phyloP scores from a whole-genome alignment of 2,797 vertebrate genomes.

The Bradypodion pumilum region DNA sequence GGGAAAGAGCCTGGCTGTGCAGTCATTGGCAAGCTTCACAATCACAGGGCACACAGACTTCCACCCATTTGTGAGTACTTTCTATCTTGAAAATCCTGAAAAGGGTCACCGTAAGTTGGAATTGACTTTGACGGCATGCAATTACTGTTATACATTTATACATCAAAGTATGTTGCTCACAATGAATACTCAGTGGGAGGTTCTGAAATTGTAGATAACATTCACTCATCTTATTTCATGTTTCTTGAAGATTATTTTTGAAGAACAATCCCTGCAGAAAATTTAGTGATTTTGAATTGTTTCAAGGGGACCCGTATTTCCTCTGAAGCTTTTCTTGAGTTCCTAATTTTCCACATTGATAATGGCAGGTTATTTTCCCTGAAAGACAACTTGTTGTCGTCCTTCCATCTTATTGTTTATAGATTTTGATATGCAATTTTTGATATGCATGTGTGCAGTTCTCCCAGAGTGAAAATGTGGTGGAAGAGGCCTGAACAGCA shows the following conservation, averaged over 20 bases:
- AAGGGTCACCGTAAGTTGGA: no score
- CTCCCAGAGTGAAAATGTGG: not conserved
- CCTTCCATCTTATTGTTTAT: no score
- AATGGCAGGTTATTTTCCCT: not conserved
- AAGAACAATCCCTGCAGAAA: no score
- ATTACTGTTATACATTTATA: not conserved
- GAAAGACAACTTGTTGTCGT: not conserved
- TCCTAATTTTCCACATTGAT: not conserved
- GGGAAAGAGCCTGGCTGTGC: no score
- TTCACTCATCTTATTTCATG: not conserved
- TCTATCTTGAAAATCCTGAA: no score
- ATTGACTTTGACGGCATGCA: no score
- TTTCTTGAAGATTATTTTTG: not conserved
- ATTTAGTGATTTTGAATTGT: not conserved
- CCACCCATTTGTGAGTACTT: no score
- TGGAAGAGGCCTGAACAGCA: not conserved
- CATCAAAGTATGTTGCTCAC: not conserved
- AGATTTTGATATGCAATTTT: not conserved
- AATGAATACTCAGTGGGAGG: not conserved
- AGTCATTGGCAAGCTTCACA: no score
- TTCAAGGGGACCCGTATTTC: not conserved
- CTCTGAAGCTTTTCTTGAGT: no score
- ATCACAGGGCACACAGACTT: no score
- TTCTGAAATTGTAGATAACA: no score
- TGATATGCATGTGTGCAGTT: not conserved